Conservation (phyloP, 2,113 vertebrate genomes). For the Pedetes capensis region DNA sequence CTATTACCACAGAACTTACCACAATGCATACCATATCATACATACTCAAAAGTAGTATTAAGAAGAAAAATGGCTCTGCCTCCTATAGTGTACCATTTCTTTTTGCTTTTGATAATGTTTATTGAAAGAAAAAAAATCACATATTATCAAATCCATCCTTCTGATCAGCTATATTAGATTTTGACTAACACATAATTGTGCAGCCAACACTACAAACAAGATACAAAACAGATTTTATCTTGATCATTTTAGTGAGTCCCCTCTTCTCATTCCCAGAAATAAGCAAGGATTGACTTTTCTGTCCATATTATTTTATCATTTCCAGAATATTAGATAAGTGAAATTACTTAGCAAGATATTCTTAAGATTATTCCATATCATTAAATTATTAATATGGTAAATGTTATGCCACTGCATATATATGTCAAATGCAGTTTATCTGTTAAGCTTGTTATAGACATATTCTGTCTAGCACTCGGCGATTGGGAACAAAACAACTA, state of each 20-base stretch:
- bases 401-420: not conserved
- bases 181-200: not conserved
- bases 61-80: not conserved
- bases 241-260: not conserved
- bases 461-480: not conserved
- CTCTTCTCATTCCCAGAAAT: not conserved
- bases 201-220: not conserved
- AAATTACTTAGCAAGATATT: not conserved
- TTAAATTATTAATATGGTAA: not conserved
- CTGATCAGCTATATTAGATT: not conserved
- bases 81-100: too few species aligned
- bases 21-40: not conserved
- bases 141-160: not conserved
- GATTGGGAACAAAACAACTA: not conserved
- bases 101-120: not conserved
- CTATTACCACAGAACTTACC: not conserved
- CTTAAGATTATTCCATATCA: not conserved
- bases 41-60: not conserved
- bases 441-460: not conserved
- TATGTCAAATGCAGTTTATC: not conserved
- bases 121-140: not conserved
- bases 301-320: not conserved
- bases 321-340: not conserved
- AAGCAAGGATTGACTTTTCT: not conserved
- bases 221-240: not conserved